Evolutionary conservation across 2,113 vertebrate genomes (phyloP).

Genomic region (Emberiza fucata): DNA sequence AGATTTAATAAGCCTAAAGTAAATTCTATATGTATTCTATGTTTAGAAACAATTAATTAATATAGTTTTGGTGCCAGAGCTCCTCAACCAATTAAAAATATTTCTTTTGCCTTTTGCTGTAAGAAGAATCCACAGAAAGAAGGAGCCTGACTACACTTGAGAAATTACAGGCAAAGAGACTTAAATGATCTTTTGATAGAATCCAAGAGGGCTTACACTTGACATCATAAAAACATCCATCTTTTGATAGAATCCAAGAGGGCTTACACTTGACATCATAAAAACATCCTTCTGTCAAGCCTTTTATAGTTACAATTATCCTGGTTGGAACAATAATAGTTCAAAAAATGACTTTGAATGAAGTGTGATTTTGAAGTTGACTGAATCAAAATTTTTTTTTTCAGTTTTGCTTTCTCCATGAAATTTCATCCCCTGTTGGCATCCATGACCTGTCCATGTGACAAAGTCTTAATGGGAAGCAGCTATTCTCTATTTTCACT

Average conservation of each 20-base stretch:
- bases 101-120: not conserved
- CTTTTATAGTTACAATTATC: not conserved
- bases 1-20: constrained; percentile 41
- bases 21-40: constrained; percentile 8
- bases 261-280: not conserved
- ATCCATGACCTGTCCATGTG: constrained; percentile 41
- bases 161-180: not conserved
- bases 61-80: not conserved
- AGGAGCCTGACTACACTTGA: not conserved
- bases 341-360: constrained; percentile 1
- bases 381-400: not conserved
- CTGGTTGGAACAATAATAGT: not conserved
- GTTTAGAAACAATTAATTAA: constrained; percentile 57
- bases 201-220: not conserved
- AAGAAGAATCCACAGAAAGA: not conserved
- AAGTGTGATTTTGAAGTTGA: constrained; percentile 22
- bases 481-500: constrained; percentile 47
- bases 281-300: constrained; percentile 6
- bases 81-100: constrained; percentile 13
- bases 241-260: not conserved
- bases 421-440: constrained; percentile 48
- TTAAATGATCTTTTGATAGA: not conserved
- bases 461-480: constrained; percentile 46
- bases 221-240: not conserved
- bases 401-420: constrained; percentile 18